Evolutionary conservation across 2,113 vertebrate species (phyloP).

Genomic region (Oreochromis tanganicae): DNA sequence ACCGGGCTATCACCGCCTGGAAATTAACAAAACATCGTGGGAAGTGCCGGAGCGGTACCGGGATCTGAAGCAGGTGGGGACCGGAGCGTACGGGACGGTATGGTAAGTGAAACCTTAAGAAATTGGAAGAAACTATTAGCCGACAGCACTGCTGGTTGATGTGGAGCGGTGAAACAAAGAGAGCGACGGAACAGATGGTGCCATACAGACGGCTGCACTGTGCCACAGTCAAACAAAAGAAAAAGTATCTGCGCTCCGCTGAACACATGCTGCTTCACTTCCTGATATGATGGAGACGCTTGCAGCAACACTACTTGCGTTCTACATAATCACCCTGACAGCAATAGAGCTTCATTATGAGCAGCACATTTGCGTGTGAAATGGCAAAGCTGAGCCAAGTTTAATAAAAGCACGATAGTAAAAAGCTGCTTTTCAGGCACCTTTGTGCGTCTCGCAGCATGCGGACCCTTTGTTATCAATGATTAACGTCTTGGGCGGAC

Average conservation of each 20-base stretch:
- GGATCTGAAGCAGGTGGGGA: constrained; percentile 85
- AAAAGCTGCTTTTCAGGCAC: not conserved
- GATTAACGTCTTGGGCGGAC: constrained; percentile 40
- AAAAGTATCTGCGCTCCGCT: not conserved
- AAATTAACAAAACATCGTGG: constrained; percentile 89
- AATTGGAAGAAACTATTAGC: not conserved
- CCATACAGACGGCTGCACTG: not conserved
- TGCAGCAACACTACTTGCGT: not conserved
- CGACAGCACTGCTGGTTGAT: not conserved
- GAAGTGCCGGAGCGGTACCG: constrained; percentile 86
- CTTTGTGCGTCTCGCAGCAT: not conserved
- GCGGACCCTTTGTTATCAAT: constrained; percentile 25
- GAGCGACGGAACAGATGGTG: constrained; percentile 31
- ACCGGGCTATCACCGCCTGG: constrained; percentile 81
- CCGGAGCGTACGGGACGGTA: constrained; percentile 91
- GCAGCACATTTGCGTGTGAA: not conserved
- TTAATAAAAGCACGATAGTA: not conserved
- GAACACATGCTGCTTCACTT: constrained; percentile 44
- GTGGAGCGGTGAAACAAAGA: not conserved
- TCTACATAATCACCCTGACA: not conserved
- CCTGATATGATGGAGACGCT: constrained; percentile 48
- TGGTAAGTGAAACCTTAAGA: constrained; percentile 78
- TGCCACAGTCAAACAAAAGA: constrained; percentile 38
- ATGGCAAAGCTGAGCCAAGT: not conserved
- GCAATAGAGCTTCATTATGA: not conserved